Conservation (phyloP, 2,113 vertebrate species). For the Actenoides hombroni region DNA sequence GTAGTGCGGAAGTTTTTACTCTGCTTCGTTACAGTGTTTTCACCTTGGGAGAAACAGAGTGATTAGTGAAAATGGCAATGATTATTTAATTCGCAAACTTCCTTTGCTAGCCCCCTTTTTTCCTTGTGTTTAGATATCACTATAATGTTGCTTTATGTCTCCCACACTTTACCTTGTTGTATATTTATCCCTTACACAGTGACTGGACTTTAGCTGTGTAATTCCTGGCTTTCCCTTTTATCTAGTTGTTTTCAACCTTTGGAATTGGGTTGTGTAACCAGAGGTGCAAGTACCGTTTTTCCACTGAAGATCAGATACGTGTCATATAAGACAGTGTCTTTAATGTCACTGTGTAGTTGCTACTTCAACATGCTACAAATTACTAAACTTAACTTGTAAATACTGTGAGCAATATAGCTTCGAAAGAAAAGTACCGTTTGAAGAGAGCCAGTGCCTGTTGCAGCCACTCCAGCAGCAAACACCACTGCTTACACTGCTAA, state of each 20-base stretch:
- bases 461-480: background rate
- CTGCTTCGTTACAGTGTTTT: background rate
- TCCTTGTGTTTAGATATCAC: background rate
- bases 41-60: background rate
- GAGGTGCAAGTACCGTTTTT: background rate
- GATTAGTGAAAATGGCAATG: background rate
- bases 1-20: background rate
- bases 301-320: background rate
- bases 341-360: background rate
- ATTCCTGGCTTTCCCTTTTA: constrained; percentile 21
- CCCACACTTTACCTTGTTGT: background rate
- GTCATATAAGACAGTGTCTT: background rate
- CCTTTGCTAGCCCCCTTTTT: background rate
- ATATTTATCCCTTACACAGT: background rate
- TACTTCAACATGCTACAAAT: background rate
- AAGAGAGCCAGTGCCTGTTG: background rate
- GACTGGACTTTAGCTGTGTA: constrained; percentile 34
- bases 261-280: constrained; percentile 16
- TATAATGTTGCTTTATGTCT: background rate
- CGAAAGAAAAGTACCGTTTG: background rate
- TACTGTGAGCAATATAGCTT: background rate
- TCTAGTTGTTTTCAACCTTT: constrained; percentile 1
- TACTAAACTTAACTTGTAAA: constrained; percentile 10
- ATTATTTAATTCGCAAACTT: background rate
- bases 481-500: background rate